Percentiles rank a stretch among this genome's conserved stretches.
Evolutionary conservation across 2,113 vertebrate species (phyloP).

Genomic region (Callocephalon fimbriatum): DNA sequence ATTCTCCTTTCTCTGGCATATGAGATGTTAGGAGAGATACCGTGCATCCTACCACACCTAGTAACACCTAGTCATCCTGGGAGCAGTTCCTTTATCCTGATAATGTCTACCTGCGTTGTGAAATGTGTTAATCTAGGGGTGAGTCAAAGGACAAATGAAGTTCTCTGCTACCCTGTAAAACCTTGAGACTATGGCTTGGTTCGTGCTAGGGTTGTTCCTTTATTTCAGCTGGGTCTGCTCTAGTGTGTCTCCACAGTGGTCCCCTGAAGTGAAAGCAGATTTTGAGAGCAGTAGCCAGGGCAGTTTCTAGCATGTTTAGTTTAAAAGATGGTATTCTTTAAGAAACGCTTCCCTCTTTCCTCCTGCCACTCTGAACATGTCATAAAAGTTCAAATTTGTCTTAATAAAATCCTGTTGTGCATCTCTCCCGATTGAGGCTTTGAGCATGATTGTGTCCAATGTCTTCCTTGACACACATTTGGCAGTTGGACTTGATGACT

Average conservation of each 20-base stretch:
- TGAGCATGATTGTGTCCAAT: background rate
- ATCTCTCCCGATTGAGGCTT: background rate
- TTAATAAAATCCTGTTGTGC: background rate
- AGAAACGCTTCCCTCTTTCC: background rate
- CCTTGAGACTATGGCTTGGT: accelerated
- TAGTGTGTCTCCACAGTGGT: background rate
- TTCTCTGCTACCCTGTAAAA: background rate
- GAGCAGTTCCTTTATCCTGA: background rate
- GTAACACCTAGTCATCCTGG: background rate
- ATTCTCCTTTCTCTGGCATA: background rate
- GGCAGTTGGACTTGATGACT: background rate
- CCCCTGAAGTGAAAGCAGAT: background rate
- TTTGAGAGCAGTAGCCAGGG: background rate
- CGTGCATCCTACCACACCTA: background rate
- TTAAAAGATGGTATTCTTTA: background rate
- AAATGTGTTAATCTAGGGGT: background rate
- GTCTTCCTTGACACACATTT: background rate
- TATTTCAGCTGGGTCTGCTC: background rate
- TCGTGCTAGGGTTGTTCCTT: background rate
- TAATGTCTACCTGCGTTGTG: background rate
- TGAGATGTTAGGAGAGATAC: background rate
- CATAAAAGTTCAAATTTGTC: background rate
- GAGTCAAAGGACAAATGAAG: background rate
- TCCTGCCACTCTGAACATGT: background rate
- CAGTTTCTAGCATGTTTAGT: background rate